Conservation (phyloP, 1,140 invertebrate species). For the Choristoneura fumiferana region DNA sequence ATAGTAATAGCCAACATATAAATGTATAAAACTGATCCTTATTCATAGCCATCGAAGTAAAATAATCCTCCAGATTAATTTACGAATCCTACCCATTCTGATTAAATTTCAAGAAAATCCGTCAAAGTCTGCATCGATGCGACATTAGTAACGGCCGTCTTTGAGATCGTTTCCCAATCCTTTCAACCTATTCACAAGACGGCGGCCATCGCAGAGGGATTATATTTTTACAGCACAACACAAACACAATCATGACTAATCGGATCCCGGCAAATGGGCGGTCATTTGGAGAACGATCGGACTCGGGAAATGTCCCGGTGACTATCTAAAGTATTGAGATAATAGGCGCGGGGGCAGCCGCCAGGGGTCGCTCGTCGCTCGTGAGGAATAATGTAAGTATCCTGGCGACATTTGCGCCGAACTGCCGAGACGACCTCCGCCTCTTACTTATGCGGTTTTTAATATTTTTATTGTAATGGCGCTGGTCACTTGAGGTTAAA, state of each 20-base stretch:
- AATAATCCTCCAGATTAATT: slow-evolving; percentile 61
- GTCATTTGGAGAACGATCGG: slow-evolving; percentile 68
- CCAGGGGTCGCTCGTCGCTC: slow-evolving; percentile 39
- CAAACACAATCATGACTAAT: slow-evolving; percentile 75
- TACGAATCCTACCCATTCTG: slow-evolving; percentile 42
- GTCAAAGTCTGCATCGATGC: slow-evolving; percentile 48
- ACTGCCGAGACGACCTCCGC: slow-evolving; percentile 71
- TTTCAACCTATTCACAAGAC: slow-evolving; percentile 48
- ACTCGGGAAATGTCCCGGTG: slow-evolving; percentile 60
- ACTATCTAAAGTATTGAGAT: slow-evolving; percentile 77
- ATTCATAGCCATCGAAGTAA: slow-evolving; percentile 53
- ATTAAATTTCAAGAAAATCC: slow-evolving; percentile 66
- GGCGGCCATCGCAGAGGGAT: slow-evolving; percentile 43
- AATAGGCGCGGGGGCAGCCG: slow-evolving; percentile 68
- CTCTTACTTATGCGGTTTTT: slow-evolving; percentile 78
- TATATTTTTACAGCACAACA: slow-evolving; percentile 72
- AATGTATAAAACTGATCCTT: not conserved
- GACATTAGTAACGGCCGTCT: slow-evolving; percentile 48
- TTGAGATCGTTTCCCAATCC: slow-evolving; percentile 57
- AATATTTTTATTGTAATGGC: slow-evolving; percentile 77
- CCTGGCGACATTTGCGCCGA: slow-evolving; percentile 74
- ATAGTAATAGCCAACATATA: too few species aligned
- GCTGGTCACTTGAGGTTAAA: slow-evolving; percentile 44
- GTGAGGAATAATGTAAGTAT: slow-evolving; percentile 72
- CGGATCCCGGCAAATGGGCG: slow-evolving; percentile 71